phyloP scores from a whole-genome alignment of 2,888 invertebrate species.

The Dicycla oo region DNA sequence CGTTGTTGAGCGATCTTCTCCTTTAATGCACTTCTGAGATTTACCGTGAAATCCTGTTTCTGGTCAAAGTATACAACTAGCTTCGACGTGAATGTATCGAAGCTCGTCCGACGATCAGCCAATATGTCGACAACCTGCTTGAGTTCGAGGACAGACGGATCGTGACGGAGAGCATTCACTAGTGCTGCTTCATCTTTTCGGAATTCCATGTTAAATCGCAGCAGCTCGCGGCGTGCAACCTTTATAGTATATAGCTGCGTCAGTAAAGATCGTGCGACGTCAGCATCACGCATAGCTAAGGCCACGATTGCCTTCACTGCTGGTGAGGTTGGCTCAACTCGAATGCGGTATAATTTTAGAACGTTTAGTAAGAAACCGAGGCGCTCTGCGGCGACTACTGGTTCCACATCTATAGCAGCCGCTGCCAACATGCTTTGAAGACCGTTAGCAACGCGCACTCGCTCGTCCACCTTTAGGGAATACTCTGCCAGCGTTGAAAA shows the following conservation, averaged over 20 bases:
- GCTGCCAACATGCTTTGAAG: slow-evolving; percentile 66
- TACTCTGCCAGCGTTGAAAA: slow-evolving; percentile 76
- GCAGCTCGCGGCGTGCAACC: slow-evolving; percentile 47
- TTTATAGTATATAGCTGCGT: slow-evolving; percentile 26
- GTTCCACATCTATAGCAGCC: slow-evolving; percentile 58
- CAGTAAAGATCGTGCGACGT: slow-evolving; percentile 43
- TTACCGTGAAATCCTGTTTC: slow-evolving; percentile 69
- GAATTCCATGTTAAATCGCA: slow-evolving; percentile 42
- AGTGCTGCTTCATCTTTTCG: slow-evolving; percentile 38
- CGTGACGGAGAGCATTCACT: slow-evolving; percentile 48
- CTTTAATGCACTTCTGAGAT: slow-evolving; percentile 58
- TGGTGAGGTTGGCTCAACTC: slow-evolving; percentile 63
- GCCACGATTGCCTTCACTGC: slow-evolving; percentile 66
- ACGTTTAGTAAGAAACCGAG: slow-evolving; percentile 69
- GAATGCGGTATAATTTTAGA: slow-evolving; percentile 69
- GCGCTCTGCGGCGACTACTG: slow-evolving; percentile 46
- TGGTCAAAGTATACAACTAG: slow-evolving; percentile 77
- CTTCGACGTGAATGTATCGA: slow-evolving; percentile 71
- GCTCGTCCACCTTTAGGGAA: slow-evolving; percentile 70
- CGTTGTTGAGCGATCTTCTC: slow-evolving; percentile 29
- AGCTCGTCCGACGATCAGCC: slow-evolving; percentile 53
- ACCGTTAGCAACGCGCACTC: slow-evolving; percentile 59
- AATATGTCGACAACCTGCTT: slow-evolving; percentile 60
- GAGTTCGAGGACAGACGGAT: slow-evolving; percentile 28
- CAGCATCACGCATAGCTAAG: slow-evolving; percentile 64